These are phyloP conservation scores for Ectropis crepuscularia DNA, from an alignment of 2,888 invertebrate genomes.

Conservation along the genomic window DNA sequence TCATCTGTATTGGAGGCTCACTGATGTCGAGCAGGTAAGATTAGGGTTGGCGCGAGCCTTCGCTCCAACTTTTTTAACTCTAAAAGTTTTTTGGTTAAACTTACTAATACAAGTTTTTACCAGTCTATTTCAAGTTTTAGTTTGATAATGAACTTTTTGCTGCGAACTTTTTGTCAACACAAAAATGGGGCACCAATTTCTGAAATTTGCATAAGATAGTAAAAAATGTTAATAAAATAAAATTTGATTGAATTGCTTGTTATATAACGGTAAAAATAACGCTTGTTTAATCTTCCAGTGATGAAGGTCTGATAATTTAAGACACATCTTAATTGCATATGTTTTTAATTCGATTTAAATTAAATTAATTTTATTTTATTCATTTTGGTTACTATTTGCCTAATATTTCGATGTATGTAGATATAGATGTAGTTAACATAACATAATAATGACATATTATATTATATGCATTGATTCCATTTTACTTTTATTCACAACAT, in stretches of 20 bases:
- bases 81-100: slow-evolving; percentile 21
- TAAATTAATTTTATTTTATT: no score
- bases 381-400: background rate
- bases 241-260: background rate
- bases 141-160: background rate
- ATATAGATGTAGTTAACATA: no score
- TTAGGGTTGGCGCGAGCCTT: slow-evolving; percentile 24
- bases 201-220: no score
- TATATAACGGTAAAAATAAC: background rate
- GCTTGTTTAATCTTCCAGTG: no score
- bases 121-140: slow-evolving; percentile 10
- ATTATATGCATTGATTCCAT: no score
- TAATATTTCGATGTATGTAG: no score
- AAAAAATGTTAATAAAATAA: no score
- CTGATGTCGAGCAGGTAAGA: slow-evolving; percentile 24
- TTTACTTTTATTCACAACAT: no score
- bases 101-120: slow-evolving; percentile 14
- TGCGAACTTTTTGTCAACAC: background rate
- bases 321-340: no score
- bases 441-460: no score
- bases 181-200: background rate
- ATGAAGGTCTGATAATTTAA: no score
- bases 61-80: slow-evolving; percentile 9
- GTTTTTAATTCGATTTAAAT: no score
- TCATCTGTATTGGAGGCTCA: slow-evolving; percentile 6